phyloP scores from a whole-genome alignment of 2,797 vertebrate genomes.

The Selene dorsalis region DNA sequence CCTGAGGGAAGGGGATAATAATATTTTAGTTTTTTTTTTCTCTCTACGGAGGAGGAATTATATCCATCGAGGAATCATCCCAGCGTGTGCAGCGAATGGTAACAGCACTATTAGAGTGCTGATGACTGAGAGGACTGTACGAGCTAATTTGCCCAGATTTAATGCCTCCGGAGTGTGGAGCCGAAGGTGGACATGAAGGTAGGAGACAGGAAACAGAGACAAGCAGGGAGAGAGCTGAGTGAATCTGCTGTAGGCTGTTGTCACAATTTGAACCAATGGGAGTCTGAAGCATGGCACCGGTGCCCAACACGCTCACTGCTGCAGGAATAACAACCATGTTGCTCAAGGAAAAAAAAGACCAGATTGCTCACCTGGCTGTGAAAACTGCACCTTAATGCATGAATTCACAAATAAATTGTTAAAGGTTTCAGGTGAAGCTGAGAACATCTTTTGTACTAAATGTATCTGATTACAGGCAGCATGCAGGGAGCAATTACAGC shows the following conservation, averaged over 20 bases:
- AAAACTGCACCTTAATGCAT: background rate
- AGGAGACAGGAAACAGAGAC: background rate
- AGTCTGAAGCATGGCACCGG: background rate
- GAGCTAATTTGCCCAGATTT: slow-evolving; percentile 50
- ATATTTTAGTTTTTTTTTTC: slow-evolving; percentile 37
- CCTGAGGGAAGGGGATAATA: slow-evolving; percentile 49
- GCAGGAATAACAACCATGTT: slow-evolving; percentile 3
- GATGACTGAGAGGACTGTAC: slow-evolving; percentile 58
- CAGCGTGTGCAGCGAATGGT: slow-evolving; percentile 46
- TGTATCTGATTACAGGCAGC: background rate
- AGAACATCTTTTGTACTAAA: background rate
- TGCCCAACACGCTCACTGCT: slow-evolving; percentile 1
- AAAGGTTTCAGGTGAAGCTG: background rate
- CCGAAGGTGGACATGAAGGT: background rate
- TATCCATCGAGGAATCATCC: slow-evolving; percentile 20
- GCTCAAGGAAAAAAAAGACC: slow-evolving; percentile 1
- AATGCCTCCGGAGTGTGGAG: slow-evolving; percentile 26
- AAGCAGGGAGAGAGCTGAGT: background rate
- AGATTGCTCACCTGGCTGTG: slow-evolving; percentile 6
- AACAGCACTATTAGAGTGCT: slow-evolving; percentile 55
- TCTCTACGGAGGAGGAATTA: slow-evolving; percentile 39
- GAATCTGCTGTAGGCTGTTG: slow-evolving; percentile 34
- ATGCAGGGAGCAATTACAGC: background rate
- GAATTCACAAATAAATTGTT: background rate
- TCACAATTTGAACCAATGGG: slow-evolving; percentile 5